Percentiles rank a stretch among this genome's conserved stretches.
phyloP scores from a whole-genome alignment of 2,888 invertebrate species.

The Empis stercorea region DNA sequence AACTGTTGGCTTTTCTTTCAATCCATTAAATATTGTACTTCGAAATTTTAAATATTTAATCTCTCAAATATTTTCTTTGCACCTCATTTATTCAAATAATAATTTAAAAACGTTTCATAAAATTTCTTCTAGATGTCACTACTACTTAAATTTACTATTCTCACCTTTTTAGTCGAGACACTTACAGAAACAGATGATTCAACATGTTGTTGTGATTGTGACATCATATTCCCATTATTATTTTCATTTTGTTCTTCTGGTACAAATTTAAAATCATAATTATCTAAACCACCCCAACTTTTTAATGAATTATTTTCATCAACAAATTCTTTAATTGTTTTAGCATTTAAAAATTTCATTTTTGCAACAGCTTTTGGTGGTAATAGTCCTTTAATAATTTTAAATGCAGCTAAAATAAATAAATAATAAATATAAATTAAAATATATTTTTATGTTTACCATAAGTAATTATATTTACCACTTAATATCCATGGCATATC shows the following conservation, averaged over 20 bases:
- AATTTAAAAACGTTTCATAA: too few relatives aligned
- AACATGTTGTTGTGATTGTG: neutral
- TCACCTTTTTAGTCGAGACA: neutral
- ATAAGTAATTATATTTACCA: slow-evolving; percentile 36
- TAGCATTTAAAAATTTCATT: slow-evolving; percentile 72
- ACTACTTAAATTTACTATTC: neutral
- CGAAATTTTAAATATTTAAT: too few relatives aligned
- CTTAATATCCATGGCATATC: slow-evolving; percentile 93
- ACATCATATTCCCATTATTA: slow-evolving; percentile 10
- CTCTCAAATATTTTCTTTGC: too few relatives aligned
- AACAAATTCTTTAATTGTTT: slow-evolving; percentile 60
- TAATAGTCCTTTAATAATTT: slow-evolving; percentile 73
- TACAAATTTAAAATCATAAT: slow-evolving; percentile 57
- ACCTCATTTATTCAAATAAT: too few relatives aligned
- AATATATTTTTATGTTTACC: too few relatives aligned
- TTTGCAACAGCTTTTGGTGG: slow-evolving; percentile 80
- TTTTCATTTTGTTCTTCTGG: slow-evolving; percentile 36
- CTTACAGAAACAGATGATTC: neutral
- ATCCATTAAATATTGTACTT: too few relatives aligned
- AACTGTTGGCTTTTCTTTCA: too few relatives aligned
- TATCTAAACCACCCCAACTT: slow-evolving; percentile 69
- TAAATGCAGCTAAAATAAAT: slow-evolving; percentile 66
- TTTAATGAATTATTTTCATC: slow-evolving; percentile 58
- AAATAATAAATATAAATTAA: neutral
- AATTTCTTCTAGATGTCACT: too few relatives aligned